phyloP scores from a whole-genome alignment of 37 sponge, comb jelly and placozoan genomes.

The Crambe crambe region DNA sequence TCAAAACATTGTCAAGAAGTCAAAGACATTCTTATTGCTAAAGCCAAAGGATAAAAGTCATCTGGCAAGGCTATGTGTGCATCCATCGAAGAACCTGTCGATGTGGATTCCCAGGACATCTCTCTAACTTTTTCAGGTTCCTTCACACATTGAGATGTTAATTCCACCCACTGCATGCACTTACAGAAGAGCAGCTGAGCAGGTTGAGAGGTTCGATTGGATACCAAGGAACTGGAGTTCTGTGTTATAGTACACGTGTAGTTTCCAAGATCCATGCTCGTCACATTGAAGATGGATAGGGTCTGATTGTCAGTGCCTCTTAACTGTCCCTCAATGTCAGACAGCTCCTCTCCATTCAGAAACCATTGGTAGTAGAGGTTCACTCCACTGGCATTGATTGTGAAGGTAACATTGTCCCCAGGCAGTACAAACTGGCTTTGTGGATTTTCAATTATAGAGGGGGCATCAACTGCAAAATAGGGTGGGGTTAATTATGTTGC shows the following conservation, averaged over 20 bases:
- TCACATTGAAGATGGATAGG: constrained; percentile 20
- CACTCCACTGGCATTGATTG: neutral
- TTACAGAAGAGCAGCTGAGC: too few species aligned
- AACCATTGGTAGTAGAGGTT: constrained; percentile 32
- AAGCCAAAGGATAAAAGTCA: too few species aligned
- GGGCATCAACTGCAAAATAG: constrained; percentile 2
- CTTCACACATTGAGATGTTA: too few species aligned
- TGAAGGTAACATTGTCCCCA: neutral
- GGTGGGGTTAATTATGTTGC: neutral
- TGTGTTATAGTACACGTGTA: constrained; percentile 9
- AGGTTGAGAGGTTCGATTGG: too few species aligned
- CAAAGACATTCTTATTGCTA: too few species aligned
- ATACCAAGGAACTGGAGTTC: too few species aligned
- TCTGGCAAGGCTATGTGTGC: too few species aligned
- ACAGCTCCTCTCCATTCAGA: neutral
- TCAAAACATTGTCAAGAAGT: too few species aligned
- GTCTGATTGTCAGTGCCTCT: neutral
- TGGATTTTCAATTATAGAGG: neutral
- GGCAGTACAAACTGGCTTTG: neutral
- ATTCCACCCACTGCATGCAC: neutral
- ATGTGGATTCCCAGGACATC: too few species aligned
- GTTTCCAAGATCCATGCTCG: neutral
- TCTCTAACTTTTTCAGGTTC: too few species aligned
- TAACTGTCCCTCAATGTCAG: neutral
- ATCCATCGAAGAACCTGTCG: too few species aligned